A percentile compares a stretch with the other conserved stretches of the same genome.
phyloP scores from a whole-genome alignment of 2,888 invertebrate genomes.

The Sussaba pulchella region DNA sequence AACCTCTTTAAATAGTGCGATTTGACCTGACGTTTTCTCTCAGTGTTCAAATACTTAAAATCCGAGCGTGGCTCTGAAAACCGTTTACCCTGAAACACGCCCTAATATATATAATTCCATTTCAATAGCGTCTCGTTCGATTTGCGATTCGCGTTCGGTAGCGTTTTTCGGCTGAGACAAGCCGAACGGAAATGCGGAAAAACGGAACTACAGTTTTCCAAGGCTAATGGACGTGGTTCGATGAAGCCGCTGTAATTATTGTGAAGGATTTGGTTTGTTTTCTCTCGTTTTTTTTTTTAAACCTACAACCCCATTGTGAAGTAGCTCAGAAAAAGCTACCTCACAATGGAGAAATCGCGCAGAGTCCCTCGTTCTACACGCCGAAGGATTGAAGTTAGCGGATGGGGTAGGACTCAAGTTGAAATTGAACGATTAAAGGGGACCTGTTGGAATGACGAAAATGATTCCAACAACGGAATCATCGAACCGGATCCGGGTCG shows the following conservation, averaged over 20 bases:
- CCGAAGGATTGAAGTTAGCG: neutral
- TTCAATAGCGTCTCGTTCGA: constrained; percentile 54
- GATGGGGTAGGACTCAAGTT: neutral
- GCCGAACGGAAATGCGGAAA: constrained; percentile 12
- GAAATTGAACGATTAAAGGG: constrained; percentile 17
- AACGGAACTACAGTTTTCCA: constrained; percentile 22
- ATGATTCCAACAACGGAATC: constrained; percentile 24
- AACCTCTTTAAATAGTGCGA: no score
- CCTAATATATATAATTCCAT: no score
- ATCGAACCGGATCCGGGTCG: neutral
- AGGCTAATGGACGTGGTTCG: neutral
- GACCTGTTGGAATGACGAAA: neutral
- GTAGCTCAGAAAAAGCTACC: no score
- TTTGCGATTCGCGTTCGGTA: constrained; percentile 34
- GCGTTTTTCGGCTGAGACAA: constrained; percentile 25
- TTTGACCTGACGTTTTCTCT: no score
- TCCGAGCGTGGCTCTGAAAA: no score
- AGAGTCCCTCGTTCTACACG: neutral
- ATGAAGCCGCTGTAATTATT: constrained; percentile 9
- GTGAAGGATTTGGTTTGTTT: constrained; percentile 18
- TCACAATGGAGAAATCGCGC: neutral
- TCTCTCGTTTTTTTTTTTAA: neutral
- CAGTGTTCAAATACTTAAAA: no score
- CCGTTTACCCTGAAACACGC: no score
- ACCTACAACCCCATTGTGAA: no score